These are phyloP conservation scores for Acanthoscelides obtectus DNA, from an alignment of 2,888 invertebrate genomes.

Conservation along the genomic window DNA sequence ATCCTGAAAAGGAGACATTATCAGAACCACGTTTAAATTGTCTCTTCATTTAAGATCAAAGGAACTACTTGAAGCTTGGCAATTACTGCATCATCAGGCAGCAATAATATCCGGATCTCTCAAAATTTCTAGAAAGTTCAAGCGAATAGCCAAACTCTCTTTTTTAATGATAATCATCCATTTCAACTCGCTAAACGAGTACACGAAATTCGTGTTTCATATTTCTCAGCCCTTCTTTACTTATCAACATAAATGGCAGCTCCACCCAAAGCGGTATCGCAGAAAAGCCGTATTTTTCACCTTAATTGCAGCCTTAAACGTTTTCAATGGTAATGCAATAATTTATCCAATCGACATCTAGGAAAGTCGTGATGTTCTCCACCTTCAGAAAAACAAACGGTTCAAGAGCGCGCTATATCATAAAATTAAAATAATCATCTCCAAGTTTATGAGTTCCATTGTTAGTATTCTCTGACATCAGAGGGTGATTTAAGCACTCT, in stretches of 20 bases:
- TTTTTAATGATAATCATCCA: neutral
- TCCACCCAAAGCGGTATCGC: neutral
- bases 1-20: too few relatives aligned
- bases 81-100: too few relatives aligned
- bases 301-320: neutral
- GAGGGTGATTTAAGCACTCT: too few relatives aligned
- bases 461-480: neutral
- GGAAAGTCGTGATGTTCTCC: neutral
- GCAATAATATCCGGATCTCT: too few relatives aligned
- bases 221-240: neutral
- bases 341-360: neutral
- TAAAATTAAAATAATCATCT: neutral
- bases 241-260: neutral
- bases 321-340: neutral
- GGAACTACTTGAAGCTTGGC: too few relatives aligned
- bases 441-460: neutral
- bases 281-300: neutral
- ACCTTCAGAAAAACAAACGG: neutral
- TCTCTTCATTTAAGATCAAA: too few relatives aligned
- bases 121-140: neutral
- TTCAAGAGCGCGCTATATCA: neutral
- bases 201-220: neutral
- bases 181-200: neutral
- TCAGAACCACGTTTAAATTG: too few relatives aligned
- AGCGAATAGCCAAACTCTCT: neutral